Conservation (phyloP, 2,888 invertebrate genomes). For the Diarsia brunnea region DNA sequence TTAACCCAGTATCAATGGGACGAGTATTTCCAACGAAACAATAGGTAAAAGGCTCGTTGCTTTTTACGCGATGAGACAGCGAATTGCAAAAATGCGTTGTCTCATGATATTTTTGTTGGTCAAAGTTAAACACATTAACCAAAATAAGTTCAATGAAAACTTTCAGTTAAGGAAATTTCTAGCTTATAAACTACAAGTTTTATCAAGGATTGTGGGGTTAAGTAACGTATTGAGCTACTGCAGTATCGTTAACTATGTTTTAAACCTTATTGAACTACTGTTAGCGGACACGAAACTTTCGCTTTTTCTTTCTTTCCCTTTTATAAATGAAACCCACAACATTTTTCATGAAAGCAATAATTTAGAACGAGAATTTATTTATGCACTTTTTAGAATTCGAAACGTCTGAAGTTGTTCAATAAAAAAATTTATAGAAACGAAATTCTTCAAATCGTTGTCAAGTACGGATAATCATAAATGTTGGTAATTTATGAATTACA, state of each 20-base stretch:
- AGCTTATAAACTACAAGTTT: not conserved
- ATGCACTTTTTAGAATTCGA: slow-evolving; percentile 3
- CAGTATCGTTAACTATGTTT: not conserved
- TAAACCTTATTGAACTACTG: not conserved
- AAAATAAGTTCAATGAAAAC: not conserved
- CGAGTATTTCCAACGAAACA: slow-evolving; percentile 54
- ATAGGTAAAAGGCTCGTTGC: no score
- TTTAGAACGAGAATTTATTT: not conserved
- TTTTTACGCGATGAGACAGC: not conserved
- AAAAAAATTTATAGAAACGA: slow-evolving; percentile 9
- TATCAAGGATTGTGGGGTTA: not conserved
- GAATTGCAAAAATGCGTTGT: not conserved
- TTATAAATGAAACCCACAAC: not conserved
- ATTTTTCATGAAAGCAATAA: not conserved
- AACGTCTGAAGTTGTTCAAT: slow-evolving; percentile 1
- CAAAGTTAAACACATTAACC: not conserved
- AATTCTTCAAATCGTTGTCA: slow-evolving; percentile 26
- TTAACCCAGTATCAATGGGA: slow-evolving; percentile 88
- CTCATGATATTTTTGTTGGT: not conserved
- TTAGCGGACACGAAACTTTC: not conserved
- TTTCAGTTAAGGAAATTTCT: not conserved
- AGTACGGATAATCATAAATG: slow-evolving; percentile 1
- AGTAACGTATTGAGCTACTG: not conserved
- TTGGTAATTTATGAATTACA: slow-evolving; percentile 30
- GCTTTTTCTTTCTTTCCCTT: not conserved